Percentiles rank a stretch among this genome's conserved stretches.
These are phyloP conservation scores for Somateria mollissima DNA, from an alignment of 2,797 vertebrate species.

Conservation along the genomic window DNA sequence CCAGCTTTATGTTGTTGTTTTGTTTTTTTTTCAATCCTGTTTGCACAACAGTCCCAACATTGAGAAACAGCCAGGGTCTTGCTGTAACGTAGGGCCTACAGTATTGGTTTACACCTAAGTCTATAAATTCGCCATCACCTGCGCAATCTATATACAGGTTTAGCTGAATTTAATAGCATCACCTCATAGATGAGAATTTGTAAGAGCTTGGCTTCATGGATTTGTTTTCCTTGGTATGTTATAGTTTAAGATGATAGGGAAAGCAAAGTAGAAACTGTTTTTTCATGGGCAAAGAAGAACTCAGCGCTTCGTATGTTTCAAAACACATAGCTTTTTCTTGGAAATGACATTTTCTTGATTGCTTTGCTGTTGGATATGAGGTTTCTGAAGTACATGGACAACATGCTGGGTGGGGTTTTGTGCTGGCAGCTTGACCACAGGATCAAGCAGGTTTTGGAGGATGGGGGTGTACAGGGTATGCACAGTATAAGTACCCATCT, in stretches of 20 bases:
- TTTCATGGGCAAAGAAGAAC: background rate
- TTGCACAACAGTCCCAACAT: background rate
- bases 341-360: background rate
- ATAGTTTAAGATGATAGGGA: background rate
- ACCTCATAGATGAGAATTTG: background rate
- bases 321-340: background rate
- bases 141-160: background rate
- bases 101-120: background rate
- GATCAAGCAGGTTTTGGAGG: background rate
- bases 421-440: background rate
- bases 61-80: background rate
- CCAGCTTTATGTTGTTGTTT: background rate
- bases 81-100: background rate
- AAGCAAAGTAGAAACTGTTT: background rate
- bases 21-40: background rate
- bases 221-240: background rate
- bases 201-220: background rate
- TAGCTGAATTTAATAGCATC: background rate
- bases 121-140: background rate
- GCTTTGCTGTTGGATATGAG: background rate
- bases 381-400: background rate
- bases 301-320: background rate
- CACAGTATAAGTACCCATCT: background rate
- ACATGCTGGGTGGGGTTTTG: background rate
- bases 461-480: fast-evolving